phyloP scores from a whole-genome alignment of 2,113 vertebrate genomes.

The Pycnonotus jocosus region DNA sequence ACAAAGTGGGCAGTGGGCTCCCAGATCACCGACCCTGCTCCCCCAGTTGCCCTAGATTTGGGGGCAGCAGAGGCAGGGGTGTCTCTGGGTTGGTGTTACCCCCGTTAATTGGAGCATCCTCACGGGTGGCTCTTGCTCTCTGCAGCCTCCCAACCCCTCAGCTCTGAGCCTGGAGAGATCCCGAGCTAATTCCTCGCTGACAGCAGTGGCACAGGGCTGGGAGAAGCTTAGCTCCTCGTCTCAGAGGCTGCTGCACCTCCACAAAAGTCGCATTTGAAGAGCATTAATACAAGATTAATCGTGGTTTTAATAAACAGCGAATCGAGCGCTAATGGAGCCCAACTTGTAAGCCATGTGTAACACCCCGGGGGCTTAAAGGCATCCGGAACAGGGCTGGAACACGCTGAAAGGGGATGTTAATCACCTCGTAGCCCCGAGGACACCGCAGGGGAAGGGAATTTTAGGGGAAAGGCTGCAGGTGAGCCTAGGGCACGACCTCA shows the following conservation, averaged over 20 bases:
- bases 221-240: neutral
- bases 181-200: neutral
- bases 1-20: neutral
- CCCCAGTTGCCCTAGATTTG: neutral
- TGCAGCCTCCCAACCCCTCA: neutral
- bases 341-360: neutral
- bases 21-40: rapidly evolving
- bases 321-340: neutral
- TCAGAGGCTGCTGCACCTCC: neutral
- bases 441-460: neutral
- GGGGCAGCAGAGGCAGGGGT: neutral
- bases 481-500: neutral
- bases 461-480: neutral
- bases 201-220: neutral
- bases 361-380: neutral
- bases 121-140: rapidly evolving
- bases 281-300: neutral
- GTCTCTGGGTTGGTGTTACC: neutral
- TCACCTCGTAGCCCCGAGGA: neutral
- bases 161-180: neutral
- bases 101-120: neutral
- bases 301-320: conserved; percentile 9
- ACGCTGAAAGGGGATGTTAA: neutral
- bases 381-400: neutral
- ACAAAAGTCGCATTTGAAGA: neutral